phyloP scores from a whole-genome alignment of 2,113 vertebrate species.

The Setophaga kirtlandii region DNA sequence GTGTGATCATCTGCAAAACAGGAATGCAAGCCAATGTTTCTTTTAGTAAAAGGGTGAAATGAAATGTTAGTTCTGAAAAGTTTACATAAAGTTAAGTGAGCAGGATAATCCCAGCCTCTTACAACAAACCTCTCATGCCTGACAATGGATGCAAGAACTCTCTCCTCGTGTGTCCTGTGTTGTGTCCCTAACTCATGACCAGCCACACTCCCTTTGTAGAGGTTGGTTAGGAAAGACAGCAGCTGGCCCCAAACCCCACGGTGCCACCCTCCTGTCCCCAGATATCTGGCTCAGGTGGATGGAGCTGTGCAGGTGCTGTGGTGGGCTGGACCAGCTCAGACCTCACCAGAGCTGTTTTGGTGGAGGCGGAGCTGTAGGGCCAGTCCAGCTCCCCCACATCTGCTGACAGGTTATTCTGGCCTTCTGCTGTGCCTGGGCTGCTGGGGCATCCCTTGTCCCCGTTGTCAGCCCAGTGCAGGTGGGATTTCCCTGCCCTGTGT shows the following conservation, averaged over 20 bases:
- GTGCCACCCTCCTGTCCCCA: not conserved
- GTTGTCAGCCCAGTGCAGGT: rapidly evolving
- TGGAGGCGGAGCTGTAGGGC: not conserved
- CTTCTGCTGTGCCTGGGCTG: not conserved
- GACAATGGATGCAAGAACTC: rapidly evolving
- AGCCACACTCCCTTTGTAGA: not conserved
- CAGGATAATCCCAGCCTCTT: not conserved
- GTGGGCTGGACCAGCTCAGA: not conserved
- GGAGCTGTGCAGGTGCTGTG: rapidly evolving
- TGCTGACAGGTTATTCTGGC: not conserved
- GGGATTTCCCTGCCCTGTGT: not conserved
- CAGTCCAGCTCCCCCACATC: not conserved
- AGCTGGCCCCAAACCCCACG: rapidly evolving
- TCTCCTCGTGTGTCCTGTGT: not conserved
- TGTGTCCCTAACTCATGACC: not conserved
- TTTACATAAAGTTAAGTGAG: not conserved
- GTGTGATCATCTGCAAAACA: not conserved
- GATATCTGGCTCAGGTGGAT: not conserved
- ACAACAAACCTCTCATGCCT: not conserved
- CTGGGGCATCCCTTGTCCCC: not conserved
- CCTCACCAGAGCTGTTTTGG: not conserved
- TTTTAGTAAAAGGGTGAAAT: not conserved
- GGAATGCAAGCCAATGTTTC: not conserved
- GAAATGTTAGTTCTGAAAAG: not conserved
- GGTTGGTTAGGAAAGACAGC: not conserved